Evolutionary conservation across 2,113 vertebrate genomes (phyloP), one percentile per base, ranked within the genome.

Genomic region (Zosterops pallidus): DNA sequence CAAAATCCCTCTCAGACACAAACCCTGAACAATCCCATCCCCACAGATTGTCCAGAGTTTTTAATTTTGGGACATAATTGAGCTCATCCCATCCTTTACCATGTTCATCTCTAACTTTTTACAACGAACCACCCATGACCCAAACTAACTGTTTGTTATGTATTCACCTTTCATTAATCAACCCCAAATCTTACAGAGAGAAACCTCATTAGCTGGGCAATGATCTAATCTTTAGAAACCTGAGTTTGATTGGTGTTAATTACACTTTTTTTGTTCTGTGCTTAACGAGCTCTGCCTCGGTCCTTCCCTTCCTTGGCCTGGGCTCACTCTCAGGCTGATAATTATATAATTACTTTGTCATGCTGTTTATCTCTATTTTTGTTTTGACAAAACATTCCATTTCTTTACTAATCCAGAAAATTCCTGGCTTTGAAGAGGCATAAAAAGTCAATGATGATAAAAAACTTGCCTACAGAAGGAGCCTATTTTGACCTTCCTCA

Each of bases 201-300:
- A 57, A 22, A 52, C 49, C 59, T 96, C 9, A 1, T 93, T 90
- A 90, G 57, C 14, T 91, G 57, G 25, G 62, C 75, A 93, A 23
- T 31, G 65, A 79, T 83, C 44, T 94, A 37, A 46, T 69, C 90
- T 80, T 72, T 64, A 57, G 21, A 87, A 92, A 80, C 53, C 57
- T 14, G 65, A 50, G 15, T 83, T 85, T 91, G 94, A 93, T 26
- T 72, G 75, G 53, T 6, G 7, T 76, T 93, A 92, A 90, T 93
- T 90, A 53, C 41, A 56, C 67, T 93, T 90, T 56, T 31, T 57
- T 86, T 29, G 24, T 41, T 87, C 56, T 71, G 23, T 85, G 65
- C 44, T 87, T 96, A 92, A 91, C 82, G 57, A 96, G 62, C 77
- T 93, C 53, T 76, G 35, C 70, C 76, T 89, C 14, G 23, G 47